Evolutionary conservation across 2,888 invertebrate genomes (phyloP), one percentile per base, ranked within the genome.

Genomic region (Sabatieria punctata): DNA sequence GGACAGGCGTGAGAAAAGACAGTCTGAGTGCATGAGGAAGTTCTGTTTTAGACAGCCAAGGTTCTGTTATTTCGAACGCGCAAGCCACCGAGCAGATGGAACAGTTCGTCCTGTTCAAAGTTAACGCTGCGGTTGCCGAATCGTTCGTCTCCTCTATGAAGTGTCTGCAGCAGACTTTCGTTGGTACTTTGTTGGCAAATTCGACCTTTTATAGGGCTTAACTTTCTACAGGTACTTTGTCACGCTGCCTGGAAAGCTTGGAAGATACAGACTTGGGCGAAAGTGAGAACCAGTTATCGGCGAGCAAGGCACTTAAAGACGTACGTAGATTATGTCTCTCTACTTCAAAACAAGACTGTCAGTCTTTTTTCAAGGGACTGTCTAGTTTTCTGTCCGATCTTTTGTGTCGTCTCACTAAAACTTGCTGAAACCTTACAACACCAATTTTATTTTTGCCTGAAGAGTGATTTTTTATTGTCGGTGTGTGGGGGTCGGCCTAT

Each of bases 141-240:
- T 78, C 82, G 61, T 72, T 86, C 44, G 78, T 81, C 27, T 75
- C 77, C 49, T 84, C 84, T 15, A 78, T 86, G 1, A 78, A 82
- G 57, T 81, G 82, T 61, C 72, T 85, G 36, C 77, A 80, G 54
- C 83, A 85, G 53, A 79, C 79, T 1, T 85, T 82, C 60, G 77
- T 83, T 33, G 71, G 70, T 69, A 53, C 49, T 52, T 43, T 4
- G 22, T 27, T 6, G 27, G n/a, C n/a, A n/a, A n/a, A n/a, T n/a
- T n/a, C n/a, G n/a, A n/a, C n/a, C n/a, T n/a, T n/a, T 22, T 39
- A 13, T 39, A 3, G 35, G 15, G 41, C 19, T 43, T 18, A 4
- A 22, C 38, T 45, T n/a, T n/a, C n/a, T 45, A 25, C 55, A 69
- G 85, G 85, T 2, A 85, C 84, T 0, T 65, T 85, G 36, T 79